Conservation (phyloP, 2,888 invertebrate genomes). For the Danaus chrysippus region DNA sequence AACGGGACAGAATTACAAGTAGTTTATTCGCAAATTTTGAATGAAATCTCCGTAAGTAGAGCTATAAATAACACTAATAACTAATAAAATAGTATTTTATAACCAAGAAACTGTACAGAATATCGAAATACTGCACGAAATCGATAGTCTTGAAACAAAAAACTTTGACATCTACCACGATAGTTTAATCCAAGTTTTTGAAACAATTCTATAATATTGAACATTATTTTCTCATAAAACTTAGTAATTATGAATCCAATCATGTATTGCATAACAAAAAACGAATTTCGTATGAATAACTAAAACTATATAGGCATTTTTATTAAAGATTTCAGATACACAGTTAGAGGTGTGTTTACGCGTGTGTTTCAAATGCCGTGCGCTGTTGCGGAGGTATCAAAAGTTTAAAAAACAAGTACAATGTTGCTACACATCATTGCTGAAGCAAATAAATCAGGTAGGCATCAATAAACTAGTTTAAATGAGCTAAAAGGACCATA, state of each 20-base stretch:
- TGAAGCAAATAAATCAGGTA: slow-evolving; percentile 41
- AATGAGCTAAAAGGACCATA: neutral
- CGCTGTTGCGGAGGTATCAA: slow-evolving; percentile 42
- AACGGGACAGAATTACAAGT: slow-evolving; percentile 49
- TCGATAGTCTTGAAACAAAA: neutral
- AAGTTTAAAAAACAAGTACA: slow-evolving; percentile 50
- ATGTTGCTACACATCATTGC: slow-evolving; percentile 42
- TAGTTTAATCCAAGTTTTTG: no score
- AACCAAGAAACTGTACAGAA: neutral
- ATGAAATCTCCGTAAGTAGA: slow-evolving; percentile 58
- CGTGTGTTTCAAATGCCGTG: slow-evolving; percentile 64
- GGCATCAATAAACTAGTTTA: neutral
- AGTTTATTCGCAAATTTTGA: slow-evolving; percentile 58
- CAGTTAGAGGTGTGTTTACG: slow-evolving; percentile 36
- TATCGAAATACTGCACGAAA: neutral
- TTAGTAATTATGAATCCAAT: no score
- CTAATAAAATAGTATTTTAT: neutral
- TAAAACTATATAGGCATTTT: neutral
- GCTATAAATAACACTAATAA: neutral
- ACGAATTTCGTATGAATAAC: no score
- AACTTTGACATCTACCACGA: no score
- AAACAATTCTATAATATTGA: no score
- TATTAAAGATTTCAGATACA: slow-evolving; percentile 40
- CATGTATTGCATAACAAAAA: neutral
- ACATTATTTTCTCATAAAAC: no score